Evolutionary conservation across 2,888 invertebrate species (phyloP).

Genomic region (Barypeithes pellucidus): DNA sequence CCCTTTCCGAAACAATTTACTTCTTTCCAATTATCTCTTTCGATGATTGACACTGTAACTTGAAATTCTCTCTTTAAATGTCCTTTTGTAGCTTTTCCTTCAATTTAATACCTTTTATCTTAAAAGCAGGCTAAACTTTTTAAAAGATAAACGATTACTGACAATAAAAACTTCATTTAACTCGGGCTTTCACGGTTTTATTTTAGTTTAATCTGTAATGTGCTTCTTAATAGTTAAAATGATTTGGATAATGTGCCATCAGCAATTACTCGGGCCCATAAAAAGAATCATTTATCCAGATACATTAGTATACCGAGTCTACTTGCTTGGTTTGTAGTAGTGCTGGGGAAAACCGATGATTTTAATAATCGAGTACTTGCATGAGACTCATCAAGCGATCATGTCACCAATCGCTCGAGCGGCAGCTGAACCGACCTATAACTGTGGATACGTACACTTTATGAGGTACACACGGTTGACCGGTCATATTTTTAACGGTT

Average conservation of each 20-base stretch:
- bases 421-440: too few species aligned
- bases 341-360: too few species aligned
- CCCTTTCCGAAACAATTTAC: conserved; percentile 2
- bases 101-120: conserved; percentile 29
- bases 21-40: conserved; percentile 5
- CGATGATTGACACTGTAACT: conserved; percentile 20
- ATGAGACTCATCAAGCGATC: too few species aligned
- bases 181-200: conserved; percentile 2
- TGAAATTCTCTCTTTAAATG: conserved; percentile 7
- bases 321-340: too few species aligned
- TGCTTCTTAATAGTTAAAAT: background rate
- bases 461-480: too few species aligned
- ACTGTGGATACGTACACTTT: too few species aligned
- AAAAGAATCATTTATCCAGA: too few species aligned
- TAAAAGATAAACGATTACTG: conserved; percentile 12
- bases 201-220: conserved; percentile 23
- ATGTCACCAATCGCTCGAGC: too few species aligned
- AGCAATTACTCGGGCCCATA: background rate
- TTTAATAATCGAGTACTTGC: too few species aligned
- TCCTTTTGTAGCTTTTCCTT: conserved; percentile 24
- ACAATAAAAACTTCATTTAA: conserved; percentile 24
- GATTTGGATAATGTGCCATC: conserved; percentile 1
- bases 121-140: conserved; percentile 29
- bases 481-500: too few species aligned
- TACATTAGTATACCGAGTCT: too few species aligned